Evolutionary conservation across 2,888 invertebrate species (phyloP).

Genomic region (Diplazon laetatorius): DNA sequence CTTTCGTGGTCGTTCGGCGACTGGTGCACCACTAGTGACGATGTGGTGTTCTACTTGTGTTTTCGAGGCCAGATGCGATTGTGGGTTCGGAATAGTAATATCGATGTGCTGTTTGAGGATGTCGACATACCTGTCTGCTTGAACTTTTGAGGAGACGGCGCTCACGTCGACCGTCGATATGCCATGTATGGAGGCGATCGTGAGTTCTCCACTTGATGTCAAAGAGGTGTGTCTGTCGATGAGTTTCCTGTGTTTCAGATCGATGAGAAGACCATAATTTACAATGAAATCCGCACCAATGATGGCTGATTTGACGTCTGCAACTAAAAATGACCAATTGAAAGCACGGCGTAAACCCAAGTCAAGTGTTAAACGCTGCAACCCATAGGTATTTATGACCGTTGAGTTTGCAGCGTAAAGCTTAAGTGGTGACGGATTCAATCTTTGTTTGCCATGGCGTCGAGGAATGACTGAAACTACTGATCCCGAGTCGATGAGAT

Average conservation of each 20-base stretch:
- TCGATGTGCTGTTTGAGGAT: too few species aligned
- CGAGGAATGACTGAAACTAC: conserved; percentile 53
- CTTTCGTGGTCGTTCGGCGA: conserved; percentile 83
- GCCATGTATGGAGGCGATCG: conserved; percentile 1
- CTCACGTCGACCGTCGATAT: conserved; percentile 17
- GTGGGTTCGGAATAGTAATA: too few species aligned
- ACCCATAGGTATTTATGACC: conserved; percentile 46
- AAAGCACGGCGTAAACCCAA: conserved; percentile 45
- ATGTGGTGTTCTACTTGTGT: conserved; percentile 52
- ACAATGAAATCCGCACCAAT: conserved; percentile 54
- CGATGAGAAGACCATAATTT: conserved; percentile 51
- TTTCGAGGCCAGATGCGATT: too few species aligned
- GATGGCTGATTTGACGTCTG: conserved; percentile 41
- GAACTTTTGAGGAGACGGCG: too few species aligned
- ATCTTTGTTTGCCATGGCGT: too few species aligned
- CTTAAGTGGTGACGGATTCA: background rate
- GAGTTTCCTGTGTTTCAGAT: conserved; percentile 29
- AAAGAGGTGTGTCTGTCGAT: conserved; percentile 25
- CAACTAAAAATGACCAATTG: conserved; percentile 52
- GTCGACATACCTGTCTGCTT: too few species aligned
- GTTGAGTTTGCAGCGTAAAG: conserved; percentile 52
- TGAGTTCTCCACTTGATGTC: conserved; percentile 4
- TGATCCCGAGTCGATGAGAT: conserved; percentile 63
- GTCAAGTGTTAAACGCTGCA: conserved; percentile 20
- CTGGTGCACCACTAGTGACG: conserved; percentile 49